Evolutionary conservation across 1,140 invertebrate genomes (phyloP).

Genomic region (Bombus superbus): DNA sequence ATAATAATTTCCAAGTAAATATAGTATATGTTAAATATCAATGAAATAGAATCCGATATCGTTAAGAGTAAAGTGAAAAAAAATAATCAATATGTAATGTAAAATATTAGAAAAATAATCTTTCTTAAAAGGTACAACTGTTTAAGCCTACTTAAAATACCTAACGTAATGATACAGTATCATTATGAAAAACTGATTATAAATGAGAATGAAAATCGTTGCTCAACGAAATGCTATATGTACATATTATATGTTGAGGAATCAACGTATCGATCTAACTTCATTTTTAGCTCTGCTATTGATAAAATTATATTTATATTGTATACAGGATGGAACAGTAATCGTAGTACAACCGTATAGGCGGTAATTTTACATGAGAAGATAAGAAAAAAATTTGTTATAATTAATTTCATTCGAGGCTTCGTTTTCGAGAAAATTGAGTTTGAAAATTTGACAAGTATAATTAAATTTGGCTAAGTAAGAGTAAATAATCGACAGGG

Average conservation of each 20-base stretch:
- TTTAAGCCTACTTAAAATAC: not conserved
- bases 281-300: not conserved
- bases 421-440: too few species aligned
- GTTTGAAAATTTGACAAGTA: too few species aligned
- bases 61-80: not conserved
- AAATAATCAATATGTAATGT: not conserved
- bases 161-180: not conserved
- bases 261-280: not conserved
- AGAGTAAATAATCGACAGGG: too few species aligned
- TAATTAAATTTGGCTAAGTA: too few species aligned
- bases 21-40: not conserved
- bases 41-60: not conserved
- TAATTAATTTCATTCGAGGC: too few species aligned
- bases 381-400: too few species aligned
- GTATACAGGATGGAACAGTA: too few species aligned
- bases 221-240: not conserved
- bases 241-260: not conserved
- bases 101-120: not conserved
- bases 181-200: not conserved
- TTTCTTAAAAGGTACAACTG: not conserved
- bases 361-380: too few species aligned
- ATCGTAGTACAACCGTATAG: too few species aligned
- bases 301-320: slow-evolving; percentile 15
- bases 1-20: not conserved
- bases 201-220: slow-evolving; percentile 9